Percentiles rank a stretch among this genome's conserved stretches.
phyloP scores from a whole-genome alignment of 2,797 vertebrate species.

The Triplophysa bombifrons region DNA sequence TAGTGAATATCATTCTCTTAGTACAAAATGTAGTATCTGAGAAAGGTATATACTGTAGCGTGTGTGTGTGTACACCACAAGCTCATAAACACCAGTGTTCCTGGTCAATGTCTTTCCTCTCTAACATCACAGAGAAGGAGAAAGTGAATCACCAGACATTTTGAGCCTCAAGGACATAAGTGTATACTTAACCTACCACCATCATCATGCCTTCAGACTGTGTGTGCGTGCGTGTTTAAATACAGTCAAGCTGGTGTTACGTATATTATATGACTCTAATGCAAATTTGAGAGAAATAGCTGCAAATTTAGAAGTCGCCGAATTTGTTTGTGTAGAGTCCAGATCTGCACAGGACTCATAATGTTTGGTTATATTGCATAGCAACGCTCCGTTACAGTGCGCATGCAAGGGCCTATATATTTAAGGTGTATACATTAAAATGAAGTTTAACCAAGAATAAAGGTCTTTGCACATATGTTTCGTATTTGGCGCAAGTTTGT shows the following conservation, averaged over 20 bases:
- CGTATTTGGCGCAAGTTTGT: no score
- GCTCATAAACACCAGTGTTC: constrained; percentile 40
- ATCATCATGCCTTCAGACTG: constrained; percentile 17
- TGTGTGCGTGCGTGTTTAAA: neutral
- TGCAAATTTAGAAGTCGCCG: constrained; percentile 3
- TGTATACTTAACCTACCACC: constrained; percentile 74
- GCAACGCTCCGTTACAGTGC: neutral
- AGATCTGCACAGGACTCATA: neutral
- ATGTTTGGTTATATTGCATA: neutral
- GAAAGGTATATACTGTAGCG: neutral
- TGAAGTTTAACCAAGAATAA: no score
- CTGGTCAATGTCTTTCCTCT: constrained; percentile 13
- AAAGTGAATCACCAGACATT: constrained; percentile 72
- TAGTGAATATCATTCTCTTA: neutral
- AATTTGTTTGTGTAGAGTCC: neutral
- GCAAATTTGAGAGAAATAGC: constrained; percentile 3
- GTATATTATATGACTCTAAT: constrained; percentile 11
- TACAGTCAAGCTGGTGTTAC: constrained; percentile 12
- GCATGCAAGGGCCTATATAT: neutral
- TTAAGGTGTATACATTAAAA: neutral
- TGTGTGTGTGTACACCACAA: constrained; percentile 31
- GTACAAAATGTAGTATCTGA: neutral
- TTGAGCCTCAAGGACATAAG: constrained; percentile 66
- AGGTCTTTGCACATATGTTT: no score
- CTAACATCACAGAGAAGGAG: constrained; percentile 55